Base-by-base conservation (phyloP, 92 coral and sea anemone genomes). In the Epizoanthus fatuus region DNA sequence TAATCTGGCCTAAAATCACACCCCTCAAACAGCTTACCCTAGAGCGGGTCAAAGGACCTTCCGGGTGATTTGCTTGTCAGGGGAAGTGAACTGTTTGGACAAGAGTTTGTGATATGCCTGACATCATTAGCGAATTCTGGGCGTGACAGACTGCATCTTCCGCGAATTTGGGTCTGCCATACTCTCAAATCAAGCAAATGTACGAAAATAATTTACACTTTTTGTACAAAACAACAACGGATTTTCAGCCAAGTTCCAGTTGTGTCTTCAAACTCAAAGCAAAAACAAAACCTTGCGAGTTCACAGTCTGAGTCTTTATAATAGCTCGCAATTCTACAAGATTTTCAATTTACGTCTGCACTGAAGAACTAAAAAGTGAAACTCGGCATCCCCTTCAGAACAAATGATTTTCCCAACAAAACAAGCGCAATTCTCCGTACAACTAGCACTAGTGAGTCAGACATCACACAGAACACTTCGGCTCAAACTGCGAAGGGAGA, bases 81-180 rank as follows among this genome's bases (percentile, higher is more conserved):
- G 53, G 13, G 53, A 47, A 47, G 13, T 42, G 47, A 76, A 59
- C 19, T 39, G 68, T 17, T 49, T 19, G 82, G 82, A 69, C 39
- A 60, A 47, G 53, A 59, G 56, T 77, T 77, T 77, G 82, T 77
- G 82, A 42, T 77, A 77, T 77, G 82, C 82, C 82, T 77, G 82
- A 77, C 82, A 44, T 77, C 20, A 60, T 69, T 77, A 20, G 7
- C 16, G 53, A 49, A 49, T 49, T 49, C 53, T 14, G 35, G 35
- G 35, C 35, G 53, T 49, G 53, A 14, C 53, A 49, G 53, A 49
- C 12, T 12, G 13, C 53, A 10, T 49, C 53, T 49, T 49, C 40
- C 42, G 82, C 62, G 22, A 37, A 42, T 17, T n/a, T 8, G 51
- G 53, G 13, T 17, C 69, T 69, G 82, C 70, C 40, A 56, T 69